Percentiles rank a stretch among this genome's conserved stretches.
Conservation (phyloP, 2,888 invertebrate species). For the Meghimatium bilineatum region DNA sequence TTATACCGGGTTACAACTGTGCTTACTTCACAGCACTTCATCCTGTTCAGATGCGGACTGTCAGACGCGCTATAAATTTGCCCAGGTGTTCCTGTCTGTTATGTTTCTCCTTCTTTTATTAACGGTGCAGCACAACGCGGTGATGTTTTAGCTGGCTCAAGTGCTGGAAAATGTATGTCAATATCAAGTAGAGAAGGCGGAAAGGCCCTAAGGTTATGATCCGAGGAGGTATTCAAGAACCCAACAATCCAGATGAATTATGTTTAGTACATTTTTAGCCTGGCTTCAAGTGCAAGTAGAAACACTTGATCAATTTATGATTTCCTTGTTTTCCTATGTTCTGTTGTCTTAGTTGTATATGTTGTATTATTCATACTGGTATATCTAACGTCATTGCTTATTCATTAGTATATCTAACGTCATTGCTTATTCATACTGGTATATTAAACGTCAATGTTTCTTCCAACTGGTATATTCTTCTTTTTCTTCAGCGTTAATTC, state of each 20-base stretch:
- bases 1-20: not conserved
- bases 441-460: no score
- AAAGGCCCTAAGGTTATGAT: not conserved
- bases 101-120: not conserved
- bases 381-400: no score
- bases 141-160: not conserved
- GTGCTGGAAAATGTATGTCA: not conserved
- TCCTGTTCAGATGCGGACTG: slow-evolving; percentile 1
- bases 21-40: not conserved
- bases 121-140: not conserved
- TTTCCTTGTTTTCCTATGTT: not conserved
- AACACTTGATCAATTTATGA: not conserved
- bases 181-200: not conserved
- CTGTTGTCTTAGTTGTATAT: not conserved
- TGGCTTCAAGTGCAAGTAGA: not conserved
- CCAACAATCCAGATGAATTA: not conserved
- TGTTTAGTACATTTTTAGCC: not conserved
- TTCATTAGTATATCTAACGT: no score
- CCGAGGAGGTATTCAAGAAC: not conserved
- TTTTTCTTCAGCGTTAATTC: no score
- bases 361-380: no score
- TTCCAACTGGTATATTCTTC: no score
- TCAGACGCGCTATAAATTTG: slow-evolving; percentile 14
- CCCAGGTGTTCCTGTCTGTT: slow-evolving; percentile 9
- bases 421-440: no score